Percentiles rank a stretch among this genome's conserved stretches.
Conservation (phyloP, 1,140 invertebrate genomes). For the Trachymyrmex cornetzi region DNA sequence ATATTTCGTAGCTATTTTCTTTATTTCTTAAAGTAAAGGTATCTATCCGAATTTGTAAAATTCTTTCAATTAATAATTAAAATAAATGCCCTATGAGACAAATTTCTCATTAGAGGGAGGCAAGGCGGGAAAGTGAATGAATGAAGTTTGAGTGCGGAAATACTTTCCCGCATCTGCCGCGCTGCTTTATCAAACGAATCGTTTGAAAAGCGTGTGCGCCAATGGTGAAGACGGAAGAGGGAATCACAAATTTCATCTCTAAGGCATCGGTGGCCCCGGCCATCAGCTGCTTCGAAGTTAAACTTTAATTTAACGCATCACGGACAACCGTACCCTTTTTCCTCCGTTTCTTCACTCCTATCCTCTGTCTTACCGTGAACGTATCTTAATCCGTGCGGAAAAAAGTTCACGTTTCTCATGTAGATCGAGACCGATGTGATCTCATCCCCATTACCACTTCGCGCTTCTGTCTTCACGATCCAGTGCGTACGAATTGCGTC, state of each 20-base stretch:
- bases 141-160: slow-evolving; percentile 58
- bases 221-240: slow-evolving; percentile 46
- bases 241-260: slow-evolving; percentile 75
- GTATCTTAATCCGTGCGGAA: slow-evolving; percentile 30
- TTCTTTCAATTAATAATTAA: slow-evolving; percentile 65
- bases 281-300: slow-evolving; percentile 77
- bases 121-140: slow-evolving; percentile 54
- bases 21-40: not conserved
- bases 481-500: slow-evolving; percentile 45
- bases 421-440: slow-evolving; percentile 37
- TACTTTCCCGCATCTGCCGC: slow-evolving; percentile 64
- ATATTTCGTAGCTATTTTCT: slow-evolving; percentile 4
- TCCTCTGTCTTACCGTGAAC: slow-evolving; percentile 54
- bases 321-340: slow-evolving; percentile 76
- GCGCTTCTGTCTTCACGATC: slow-evolving; percentile 35
- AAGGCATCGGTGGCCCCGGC: slow-evolving; percentile 64
- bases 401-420: slow-evolving; percentile 40
- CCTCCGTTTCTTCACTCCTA: slow-evolving; percentile 52
- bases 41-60: slow-evolving; percentile 45
- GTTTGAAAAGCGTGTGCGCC: slow-evolving; percentile 61
- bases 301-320: slow-evolving; percentile 87
- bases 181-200: slow-evolving; percentile 68
- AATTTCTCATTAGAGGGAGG: not conserved
- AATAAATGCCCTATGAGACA: slow-evolving; percentile 39
- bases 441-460: slow-evolving; percentile 26